Evolutionary conservation across 2,888 invertebrate genomes (phyloP).

Genomic region (Plutella xylostella): DNA sequence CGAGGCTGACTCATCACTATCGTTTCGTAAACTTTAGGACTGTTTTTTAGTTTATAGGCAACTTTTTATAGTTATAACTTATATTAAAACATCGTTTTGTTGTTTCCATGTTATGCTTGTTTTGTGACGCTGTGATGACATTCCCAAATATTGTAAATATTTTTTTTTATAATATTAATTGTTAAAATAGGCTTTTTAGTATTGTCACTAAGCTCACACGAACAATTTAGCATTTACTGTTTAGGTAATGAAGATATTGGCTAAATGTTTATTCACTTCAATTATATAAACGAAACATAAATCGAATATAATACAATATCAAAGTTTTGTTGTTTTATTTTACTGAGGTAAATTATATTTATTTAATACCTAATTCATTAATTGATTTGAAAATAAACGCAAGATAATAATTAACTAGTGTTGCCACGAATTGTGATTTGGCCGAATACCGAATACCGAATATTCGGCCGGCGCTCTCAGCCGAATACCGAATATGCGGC

Average conservation of each 20-base stretch:
- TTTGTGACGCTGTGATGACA: conserved; percentile 69
- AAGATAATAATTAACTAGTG: too few relatives aligned
- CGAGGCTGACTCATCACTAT: conserved; percentile 3
- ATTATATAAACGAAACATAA: conserved; percentile 62
- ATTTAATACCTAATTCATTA: too few relatives aligned
- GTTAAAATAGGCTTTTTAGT: conserved; percentile 52
- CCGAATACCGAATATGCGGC: too few relatives aligned
- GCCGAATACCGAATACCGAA: too few relatives aligned
- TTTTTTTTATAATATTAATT: conserved; percentile 32
- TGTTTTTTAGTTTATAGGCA: conserved; percentile 7
- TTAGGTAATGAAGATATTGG: conserved; percentile 56
- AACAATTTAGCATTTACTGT: conserved; percentile 57
- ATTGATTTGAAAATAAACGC: too few relatives aligned
- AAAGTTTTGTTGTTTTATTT: conserved; percentile 29
- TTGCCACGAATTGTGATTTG: too few relatives aligned
- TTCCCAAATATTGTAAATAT: conserved; percentile 65
- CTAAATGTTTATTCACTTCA: conserved; percentile 67
- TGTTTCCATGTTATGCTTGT: conserved; percentile 62
- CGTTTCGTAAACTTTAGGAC: background rate
- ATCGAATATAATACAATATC: conserved; percentile 58
- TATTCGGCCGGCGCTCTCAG: too few relatives aligned
- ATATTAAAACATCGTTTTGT: conserved; percentile 43
- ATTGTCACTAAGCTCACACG: conserved; percentile 61
- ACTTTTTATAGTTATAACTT: conserved; percentile 8
- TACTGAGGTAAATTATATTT: too few relatives aligned